Conservation (phyloP, 2,888 invertebrate genomes). For the Heliconius ethilla region DNA sequence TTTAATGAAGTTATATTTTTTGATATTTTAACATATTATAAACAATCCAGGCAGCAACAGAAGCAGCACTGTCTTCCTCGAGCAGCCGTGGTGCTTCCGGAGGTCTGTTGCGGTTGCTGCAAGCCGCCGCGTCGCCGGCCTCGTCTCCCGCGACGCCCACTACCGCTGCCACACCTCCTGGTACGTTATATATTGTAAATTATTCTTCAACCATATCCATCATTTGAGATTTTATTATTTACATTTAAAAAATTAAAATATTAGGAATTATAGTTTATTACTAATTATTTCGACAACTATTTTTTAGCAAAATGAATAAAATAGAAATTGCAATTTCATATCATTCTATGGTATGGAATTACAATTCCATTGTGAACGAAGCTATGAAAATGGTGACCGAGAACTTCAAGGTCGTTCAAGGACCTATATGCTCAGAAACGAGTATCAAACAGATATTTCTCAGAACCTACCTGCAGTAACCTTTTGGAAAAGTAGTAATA, state of each 20-base stretch:
- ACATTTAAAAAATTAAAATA: too few relatives aligned
- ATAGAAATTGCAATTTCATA: background rate
- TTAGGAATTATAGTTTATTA: too few relatives aligned
- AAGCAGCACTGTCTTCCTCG: constrained; percentile 53
- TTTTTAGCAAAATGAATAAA: too few relatives aligned
- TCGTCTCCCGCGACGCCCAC: constrained; percentile 43
- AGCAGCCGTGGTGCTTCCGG: constrained; percentile 42
- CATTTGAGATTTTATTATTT: too few relatives aligned
- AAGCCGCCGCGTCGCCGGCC: constrained; percentile 46
- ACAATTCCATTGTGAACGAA: background rate
- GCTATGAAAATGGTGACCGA: background rate
- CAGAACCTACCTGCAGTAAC: background rate
- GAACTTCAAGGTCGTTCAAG: too few relatives aligned
- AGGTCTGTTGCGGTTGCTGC: constrained; percentile 43
- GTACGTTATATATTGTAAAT: background rate
- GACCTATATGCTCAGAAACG: background rate
- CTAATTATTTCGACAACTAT: too few relatives aligned
- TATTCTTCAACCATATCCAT: too few relatives aligned
- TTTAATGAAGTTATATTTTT: background rate
- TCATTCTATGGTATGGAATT: background rate
- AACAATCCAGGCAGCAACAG: constrained; percentile 66
- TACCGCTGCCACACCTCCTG: constrained; percentile 30
- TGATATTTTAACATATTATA: background rate
- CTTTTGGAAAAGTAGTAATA: background rate
- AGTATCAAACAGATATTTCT: background rate